A percentile compares a stretch with the other conserved stretches of the same genome.
phyloP scores from a whole-genome alignment of 2,888 invertebrate species.

The Netelia inedita region DNA sequence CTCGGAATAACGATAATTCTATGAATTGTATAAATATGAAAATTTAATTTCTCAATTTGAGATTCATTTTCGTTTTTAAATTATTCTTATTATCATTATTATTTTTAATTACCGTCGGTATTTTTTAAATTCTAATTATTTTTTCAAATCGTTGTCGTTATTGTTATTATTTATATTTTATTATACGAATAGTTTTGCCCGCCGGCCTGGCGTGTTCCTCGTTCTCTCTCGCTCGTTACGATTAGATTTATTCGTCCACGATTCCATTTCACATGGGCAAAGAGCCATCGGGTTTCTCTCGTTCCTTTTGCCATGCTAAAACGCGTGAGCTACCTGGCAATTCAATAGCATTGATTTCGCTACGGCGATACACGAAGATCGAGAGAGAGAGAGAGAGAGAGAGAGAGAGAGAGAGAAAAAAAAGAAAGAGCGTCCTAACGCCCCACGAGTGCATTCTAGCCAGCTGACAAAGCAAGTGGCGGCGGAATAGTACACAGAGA shows the following conservation, averaged over 20 bases:
- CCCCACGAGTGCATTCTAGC: constrained; percentile 39
- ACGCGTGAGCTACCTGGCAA: constrained; percentile 60
- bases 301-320: constrained; percentile 17
- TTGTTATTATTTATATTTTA: not conserved
- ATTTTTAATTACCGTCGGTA: too few relatives aligned
- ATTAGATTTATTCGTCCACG: constrained; percentile 56
- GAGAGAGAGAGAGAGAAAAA: constrained; percentile 34
- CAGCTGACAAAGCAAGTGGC: constrained; percentile 30
- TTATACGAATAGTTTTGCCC: not conserved
- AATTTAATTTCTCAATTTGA: too few relatives aligned
- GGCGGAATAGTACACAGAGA: constrained; percentile 23
- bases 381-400: constrained; percentile 2
- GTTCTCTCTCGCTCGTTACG: constrained; percentile 33
- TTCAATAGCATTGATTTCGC: constrained; percentile 61
- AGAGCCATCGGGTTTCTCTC: constrained; percentile 24
- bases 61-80: too few relatives aligned
- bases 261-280: constrained; percentile 54
- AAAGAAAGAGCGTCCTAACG: constrained; percentile 23
- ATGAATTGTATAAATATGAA: too few relatives aligned
- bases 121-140: too few relatives aligned
- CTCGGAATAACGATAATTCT: too few relatives aligned
- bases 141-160: too few relatives aligned
- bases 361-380: constrained; percentile 22
- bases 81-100: too few relatives aligned
- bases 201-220: not conserved